Percentiles rank a stretch among this genome's conserved stretches.
Conservation (phyloP, 1,140 invertebrate species). For the Teleopsis dalmanni region DNA sequence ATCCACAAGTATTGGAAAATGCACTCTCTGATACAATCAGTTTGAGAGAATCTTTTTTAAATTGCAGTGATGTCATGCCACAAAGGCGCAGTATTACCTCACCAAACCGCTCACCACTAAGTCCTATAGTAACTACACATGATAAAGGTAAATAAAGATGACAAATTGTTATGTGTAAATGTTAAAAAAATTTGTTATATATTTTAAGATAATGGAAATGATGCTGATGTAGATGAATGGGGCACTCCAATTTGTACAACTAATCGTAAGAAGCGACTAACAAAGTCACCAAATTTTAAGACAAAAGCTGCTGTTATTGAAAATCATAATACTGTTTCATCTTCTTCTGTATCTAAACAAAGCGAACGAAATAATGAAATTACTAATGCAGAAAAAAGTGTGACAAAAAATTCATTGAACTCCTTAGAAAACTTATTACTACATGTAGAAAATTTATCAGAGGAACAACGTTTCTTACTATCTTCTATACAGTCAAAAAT, state of each 20-base stretch:
- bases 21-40: slow-evolving; percentile 27
- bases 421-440: too few species aligned
- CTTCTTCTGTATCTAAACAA: too few species aligned
- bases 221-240: slow-evolving; percentile 23
- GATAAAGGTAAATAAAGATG: too few species aligned
- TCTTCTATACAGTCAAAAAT: too few species aligned
- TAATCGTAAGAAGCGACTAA: slow-evolving; percentile 17
- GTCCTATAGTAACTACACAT: too few species aligned
- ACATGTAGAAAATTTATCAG: too few species aligned
- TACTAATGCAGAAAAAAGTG: too few species aligned
- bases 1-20: slow-evolving; percentile 8
- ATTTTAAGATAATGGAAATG: slow-evolving; percentile 7
- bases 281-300: slow-evolving; percentile 26
- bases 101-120: slow-evolving; percentile 27
- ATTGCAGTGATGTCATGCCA: slow-evolving; percentile 28
- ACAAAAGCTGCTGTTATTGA: too few species aligned
- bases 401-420: too few species aligned
- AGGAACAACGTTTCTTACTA: too few species aligned
- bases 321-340: too few species aligned
- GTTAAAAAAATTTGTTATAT: slow-evolving; percentile 4
- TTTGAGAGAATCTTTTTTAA: slow-evolving; percentile 33
- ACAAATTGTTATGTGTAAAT: slow-evolving; percentile 16
- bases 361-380: too few species aligned
- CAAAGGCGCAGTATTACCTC: slow-evolving; percentile 20
- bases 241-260: slow-evolving; percentile 26